Percentiles rank a stretch among this genome's conserved stretches.
Conservation (phyloP, 2,888 invertebrate species). For the Abscondita cerata region DNA sequence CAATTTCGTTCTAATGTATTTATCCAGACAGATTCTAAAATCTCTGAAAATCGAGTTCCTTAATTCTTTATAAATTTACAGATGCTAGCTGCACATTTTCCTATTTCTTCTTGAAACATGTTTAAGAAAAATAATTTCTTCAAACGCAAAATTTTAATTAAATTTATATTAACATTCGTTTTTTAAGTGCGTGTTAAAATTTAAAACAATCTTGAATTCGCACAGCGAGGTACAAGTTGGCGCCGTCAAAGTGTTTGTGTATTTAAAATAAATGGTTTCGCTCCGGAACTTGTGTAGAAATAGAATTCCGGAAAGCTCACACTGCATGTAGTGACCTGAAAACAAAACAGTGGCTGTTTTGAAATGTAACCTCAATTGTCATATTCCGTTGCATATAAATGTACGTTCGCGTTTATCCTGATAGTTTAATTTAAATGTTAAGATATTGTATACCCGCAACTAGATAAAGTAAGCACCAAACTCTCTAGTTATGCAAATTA, state of each 20-base stretch:
- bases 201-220: no score
- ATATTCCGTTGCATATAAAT: conserved; percentile 5
- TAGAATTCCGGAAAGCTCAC: conserved; percentile 26
- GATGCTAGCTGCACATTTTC: no score
- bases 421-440: no score
- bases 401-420: no score
- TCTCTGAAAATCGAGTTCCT: conserved; percentile 12
- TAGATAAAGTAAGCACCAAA: no score
- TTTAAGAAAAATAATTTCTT: no score
- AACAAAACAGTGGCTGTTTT: conserved; percentile 18
- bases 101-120: no score
- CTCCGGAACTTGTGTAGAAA: conserved; percentile 28
- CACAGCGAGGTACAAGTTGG: conserved; percentile 19
- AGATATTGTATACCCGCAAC: no score
- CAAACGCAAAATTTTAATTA: no score
- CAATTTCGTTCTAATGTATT: not conserved
- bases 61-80: conserved; percentile 16
- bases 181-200: no score
- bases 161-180: no score
- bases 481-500: no score
- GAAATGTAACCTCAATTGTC: conserved; percentile 10
- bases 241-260: conserved; percentile 28
- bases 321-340: conserved; percentile 22
- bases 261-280: conserved; percentile 29
- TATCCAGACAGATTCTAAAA: conserved; percentile 6